Evolutionary conservation across 2,113 vertebrate genomes (phyloP).

Genomic region (Mus musculus): GRCm39 chr1:187744001-187744500

Average conservation of each 20-base stretch:
- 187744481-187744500: too few relatives aligned
- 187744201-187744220: background rate
- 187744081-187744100: background rate
- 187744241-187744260: background rate
- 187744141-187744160: constrained; percentile 4
- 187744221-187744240: background rate
- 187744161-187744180: background rate
- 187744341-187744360: background rate
- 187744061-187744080: background rate
- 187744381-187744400: constrained; percentile 15
- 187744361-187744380: background rate
- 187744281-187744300: background rate
- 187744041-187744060: background rate
- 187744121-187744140: background rate
- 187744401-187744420: constrained; percentile 44
- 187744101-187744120: background rate
- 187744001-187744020: background rate
- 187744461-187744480: background rate
- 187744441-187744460: background rate
- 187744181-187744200: background rate
- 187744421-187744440: background rate
- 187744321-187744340: constrained; percentile 38
- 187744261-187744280: background rate
- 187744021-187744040: background rate
- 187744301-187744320: background rate